These are phyloP conservation scores for Sphaerophoria taeniata DNA, from an alignment of 2,888 invertebrate genomes.

Conservation along the genomic window DNA sequence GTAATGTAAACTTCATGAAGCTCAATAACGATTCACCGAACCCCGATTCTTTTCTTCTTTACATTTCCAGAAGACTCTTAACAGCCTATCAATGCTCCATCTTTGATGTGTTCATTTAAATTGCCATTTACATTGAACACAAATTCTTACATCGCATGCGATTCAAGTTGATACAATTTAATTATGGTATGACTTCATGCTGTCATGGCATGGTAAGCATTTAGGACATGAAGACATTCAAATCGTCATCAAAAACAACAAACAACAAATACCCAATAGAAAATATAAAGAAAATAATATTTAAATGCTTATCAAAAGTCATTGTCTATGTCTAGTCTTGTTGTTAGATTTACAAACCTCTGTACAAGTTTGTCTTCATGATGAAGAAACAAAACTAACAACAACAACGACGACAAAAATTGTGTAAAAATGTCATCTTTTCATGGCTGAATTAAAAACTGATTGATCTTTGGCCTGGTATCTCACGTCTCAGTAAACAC, in stretches of 20 bases:
- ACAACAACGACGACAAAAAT: slow-evolving; percentile 21
- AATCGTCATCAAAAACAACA: slow-evolving; percentile 29
- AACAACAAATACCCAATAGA: slow-evolving; percentile 8
- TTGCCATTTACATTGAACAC: slow-evolving; percentile 38
- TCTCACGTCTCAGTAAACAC: slow-evolving; percentile 41
- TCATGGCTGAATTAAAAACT: slow-evolving; percentile 23
- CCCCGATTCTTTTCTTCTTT: too few relatives aligned
- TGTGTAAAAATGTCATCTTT: slow-evolving; percentile 62
- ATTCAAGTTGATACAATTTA: slow-evolving; percentile 55
- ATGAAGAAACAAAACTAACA: slow-evolving; percentile 26
- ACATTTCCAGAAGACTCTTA: too few relatives aligned
- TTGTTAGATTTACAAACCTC: slow-evolving; percentile 17
- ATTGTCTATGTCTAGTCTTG: not conserved
- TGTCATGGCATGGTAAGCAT: slow-evolving; percentile 65
- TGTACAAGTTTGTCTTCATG: not conserved
- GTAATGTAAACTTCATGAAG: too few relatives aligned
- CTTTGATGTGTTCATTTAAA: slow-evolving; percentile 26
- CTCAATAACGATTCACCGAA: too few relatives aligned
- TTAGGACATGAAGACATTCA: slow-evolving; percentile 65
- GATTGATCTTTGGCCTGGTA: slow-evolving; percentile 56
- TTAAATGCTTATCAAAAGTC: slow-evolving; percentile 37
- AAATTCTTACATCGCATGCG: slow-evolving; percentile 52
- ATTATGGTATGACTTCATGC: slow-evolving; percentile 49
- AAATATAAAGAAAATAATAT: slow-evolving; percentile 7
- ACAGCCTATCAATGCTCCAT: slow-evolving; percentile 11